Evolutionary conservation across 1,140 invertebrate species (phyloP), one percentile per base, ranked within the genome.

Genomic region (Phocides pigmalion): DNA sequence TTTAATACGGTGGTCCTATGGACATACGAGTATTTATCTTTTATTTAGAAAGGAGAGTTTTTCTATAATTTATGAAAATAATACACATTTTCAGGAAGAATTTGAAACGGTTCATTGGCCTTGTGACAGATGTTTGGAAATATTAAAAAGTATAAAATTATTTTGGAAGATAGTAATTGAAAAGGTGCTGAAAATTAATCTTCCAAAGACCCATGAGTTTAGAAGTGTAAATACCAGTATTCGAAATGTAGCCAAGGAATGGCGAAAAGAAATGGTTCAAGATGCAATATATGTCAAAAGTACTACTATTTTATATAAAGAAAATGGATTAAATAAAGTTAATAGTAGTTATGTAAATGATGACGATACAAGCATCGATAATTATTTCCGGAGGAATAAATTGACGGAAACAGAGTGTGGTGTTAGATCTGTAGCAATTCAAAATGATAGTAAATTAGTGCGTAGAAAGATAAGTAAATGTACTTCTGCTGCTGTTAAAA

Each of bases 31-130:
- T n/a, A n/a, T n/a, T n/a, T n/a, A n/a, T n/a, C n/a, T n/a, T n/a
- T n/a, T n/a, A n/a, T n/a, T n/a, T n/a, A n/a, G n/a, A n/a, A n/a
- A n/a, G n/a, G n/a, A n/a, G n/a, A n/a, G n/a, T n/a, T n/a, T n/a
- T n/a, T n/a, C n/a, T n/a, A n/a, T n/a, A n/a, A n/a, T n/a, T n/a
- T n/a, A n/a, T n/a, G n/a, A n/a, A n/a, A n/a, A n/a, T n/a, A n/a
- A n/a, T n/a, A n/a, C n/a, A 28, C 6, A 6, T 28, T 28, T 75
- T 67, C 46, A 91, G 89, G 85, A 91, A 66, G 86, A 89, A 62
- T 68, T 89, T 41, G 79, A 91, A 76, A 89, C 89, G 3, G 75
- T 76, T 14, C 73, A 83, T 59, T 91, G 89, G 89, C 89, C 89
- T 5, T 91, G 87, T 62, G 86, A 89, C 44, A 70, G 72, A 76